Base-by-base conservation (phyloP, 2,888 invertebrate genomes). In the Nemapogon koenigi region DNA sequence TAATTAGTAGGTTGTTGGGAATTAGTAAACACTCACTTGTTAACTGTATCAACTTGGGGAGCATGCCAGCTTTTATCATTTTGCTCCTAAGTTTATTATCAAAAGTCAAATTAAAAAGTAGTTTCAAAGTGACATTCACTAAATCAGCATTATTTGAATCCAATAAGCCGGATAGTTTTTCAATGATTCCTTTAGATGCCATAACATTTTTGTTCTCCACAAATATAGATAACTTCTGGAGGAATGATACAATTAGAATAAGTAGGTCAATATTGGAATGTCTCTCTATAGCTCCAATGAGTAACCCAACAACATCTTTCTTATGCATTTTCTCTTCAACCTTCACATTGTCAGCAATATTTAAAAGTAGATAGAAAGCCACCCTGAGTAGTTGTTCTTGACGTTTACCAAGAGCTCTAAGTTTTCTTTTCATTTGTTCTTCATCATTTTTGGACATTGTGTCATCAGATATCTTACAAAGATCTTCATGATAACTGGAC, bases 281-380 rank as follows among this genome's bases (percentile, higher is more conserved):
- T 44, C 97, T 83, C 53, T 96, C 95, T 61, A 99, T 81, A 7
- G 92, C 89, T 55, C 91, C 91, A 32, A 93, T 86, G 26, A 97
- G 81, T 71, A 96, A 85, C 26, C 89, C 89, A 3, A 95, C 90
- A 46, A 97, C 87, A 55, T 91, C 93, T 64, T 96, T 91, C 53
- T 94, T 92, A 17, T 93, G 87, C 93, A 99, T 98, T 80, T 99
- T 99, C 68, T 94, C 90, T 69, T 98, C 98, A 2, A 97, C 91
- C 62, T 90, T 90, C 6, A 92, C 85, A 78, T 97, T 97, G 67
- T 97, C 96, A 3, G 97, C 92, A 65, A 99, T 90, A 64, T 99
- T 98, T 35, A 97, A 76, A 38, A 99, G 78, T 59, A 99, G 83
- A 66, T 96, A 95, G 63, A 94, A 93, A 2, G 94, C 91, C 31